Percentiles rank a stretch among this genome's conserved stretches.
Conservation (phyloP, 2,888 invertebrate species). For the Lysandra coridon region DNA sequence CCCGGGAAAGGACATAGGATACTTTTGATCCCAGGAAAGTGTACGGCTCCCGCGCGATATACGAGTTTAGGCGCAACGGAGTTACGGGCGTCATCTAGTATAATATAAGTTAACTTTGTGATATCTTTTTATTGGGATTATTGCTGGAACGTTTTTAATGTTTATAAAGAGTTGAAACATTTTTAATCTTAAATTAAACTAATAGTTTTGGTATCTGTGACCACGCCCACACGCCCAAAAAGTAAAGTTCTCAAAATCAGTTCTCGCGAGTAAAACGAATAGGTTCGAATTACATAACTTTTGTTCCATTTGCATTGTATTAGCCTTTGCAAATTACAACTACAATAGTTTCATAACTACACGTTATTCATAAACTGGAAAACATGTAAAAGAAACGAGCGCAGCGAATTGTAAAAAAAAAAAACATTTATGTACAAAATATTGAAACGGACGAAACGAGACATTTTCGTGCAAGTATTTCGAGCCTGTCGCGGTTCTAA, state of each 20-base stretch:
- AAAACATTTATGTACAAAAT: conserved; percentile 19
- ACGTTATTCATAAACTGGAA: conserved; percentile 5
- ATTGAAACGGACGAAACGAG: conserved; percentile 22
- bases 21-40: too few relatives aligned
- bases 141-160: too few relatives aligned
- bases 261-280: not conserved
- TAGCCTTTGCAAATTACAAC: not conserved
- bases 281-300: not conserved
- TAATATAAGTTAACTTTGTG: too few relatives aligned
- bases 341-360: not conserved
- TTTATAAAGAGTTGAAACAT: too few relatives aligned
- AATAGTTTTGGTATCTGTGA: not conserved
- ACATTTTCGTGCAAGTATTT: conserved; percentile 34
- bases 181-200: too few relatives aligned
- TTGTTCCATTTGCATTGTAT: not conserved
- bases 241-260: not conserved
- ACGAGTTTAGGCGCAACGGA: too few relatives aligned
- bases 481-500: conserved; percentile 53
- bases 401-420: conserved; percentile 8
- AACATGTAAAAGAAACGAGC: not conserved
- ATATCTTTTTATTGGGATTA: too few relatives aligned
- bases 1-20: too few relatives aligned
- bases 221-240: not conserved
- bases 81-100: too few relatives aligned
- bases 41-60: too few relatives aligned